A percentile compares a stretch with the other conserved stretches of the same genome.
Conservation (phyloP, 1,140 invertebrate genomes). For the Neodiprion fabricii region DNA sequence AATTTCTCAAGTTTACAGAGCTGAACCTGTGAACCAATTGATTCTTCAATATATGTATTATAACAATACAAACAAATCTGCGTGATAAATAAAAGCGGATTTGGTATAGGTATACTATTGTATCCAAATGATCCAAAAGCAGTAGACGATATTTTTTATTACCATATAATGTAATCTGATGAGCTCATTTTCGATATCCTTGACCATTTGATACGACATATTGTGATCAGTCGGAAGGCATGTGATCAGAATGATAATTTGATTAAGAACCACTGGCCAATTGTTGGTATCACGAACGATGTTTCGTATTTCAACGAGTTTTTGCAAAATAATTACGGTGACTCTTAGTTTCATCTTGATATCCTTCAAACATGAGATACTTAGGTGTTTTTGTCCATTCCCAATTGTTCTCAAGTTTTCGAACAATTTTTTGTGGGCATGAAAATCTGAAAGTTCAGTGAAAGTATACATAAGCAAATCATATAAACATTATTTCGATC, state of each 20-base stretch:
- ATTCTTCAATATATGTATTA: no score
- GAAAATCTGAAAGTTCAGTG: neutral
- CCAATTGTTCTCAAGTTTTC: neutral
- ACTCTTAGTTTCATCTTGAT: neutral
- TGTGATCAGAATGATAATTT: neutral
- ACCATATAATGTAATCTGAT: neutral
- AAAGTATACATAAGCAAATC: no score
- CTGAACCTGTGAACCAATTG: neutral
- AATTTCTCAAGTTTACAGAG: neutral
- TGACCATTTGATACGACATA: neutral
- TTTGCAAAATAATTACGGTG: neutral
- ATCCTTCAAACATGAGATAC: neutral
- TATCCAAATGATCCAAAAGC: no score
- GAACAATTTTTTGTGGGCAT: constrained; percentile 4
- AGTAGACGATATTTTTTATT: neutral
- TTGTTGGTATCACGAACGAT: neutral
- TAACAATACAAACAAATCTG: no score
- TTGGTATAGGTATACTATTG: no score
- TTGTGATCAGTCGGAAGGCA: neutral
- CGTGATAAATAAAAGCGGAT: no score
- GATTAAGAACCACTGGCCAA: neutral
- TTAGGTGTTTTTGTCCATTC: neutral
- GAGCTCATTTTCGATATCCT: constrained; percentile 5
- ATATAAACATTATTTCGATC: no score
- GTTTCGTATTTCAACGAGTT: neutral